Conservation (phyloP, 2,888 invertebrate species). For the Amblyjoppa proteus region DNA sequence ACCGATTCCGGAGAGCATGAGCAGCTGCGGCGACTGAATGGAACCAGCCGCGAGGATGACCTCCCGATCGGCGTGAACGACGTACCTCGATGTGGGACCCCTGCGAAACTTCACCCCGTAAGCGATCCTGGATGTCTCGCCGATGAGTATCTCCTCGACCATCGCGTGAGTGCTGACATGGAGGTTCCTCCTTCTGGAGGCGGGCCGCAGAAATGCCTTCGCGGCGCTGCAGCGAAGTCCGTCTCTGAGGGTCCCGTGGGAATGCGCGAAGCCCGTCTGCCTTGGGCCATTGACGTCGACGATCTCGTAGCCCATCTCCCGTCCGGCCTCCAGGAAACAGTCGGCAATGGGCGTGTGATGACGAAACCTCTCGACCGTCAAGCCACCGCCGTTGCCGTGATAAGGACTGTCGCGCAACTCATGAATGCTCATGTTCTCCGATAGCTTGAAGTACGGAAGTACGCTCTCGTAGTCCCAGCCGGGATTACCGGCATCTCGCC, state of each 20-base stretch:
- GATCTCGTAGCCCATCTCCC: constrained; percentile 90
- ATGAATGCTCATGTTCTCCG: constrained; percentile 91
- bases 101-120: constrained; percentile 90
- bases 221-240: constrained; percentile 94
- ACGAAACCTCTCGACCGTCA: constrained; percentile 89
- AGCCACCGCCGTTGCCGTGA: constrained; percentile 90
- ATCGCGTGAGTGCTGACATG: constrained; percentile 90
- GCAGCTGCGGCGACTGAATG: constrained; percentile 93
- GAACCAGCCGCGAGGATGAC: constrained; percentile 95
- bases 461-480: constrained; percentile 93
- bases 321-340: constrained; percentile 90
- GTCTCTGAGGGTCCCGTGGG: constrained; percentile 92
- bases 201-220: constrained; percentile 92
- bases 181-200: constrained; percentile 89
- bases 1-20: constrained; percentile 95
- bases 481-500: constrained; percentile 91
- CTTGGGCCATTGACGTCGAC: constrained; percentile 91
- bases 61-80: constrained; percentile 89
- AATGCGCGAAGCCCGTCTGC: constrained; percentile 92
- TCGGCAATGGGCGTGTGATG: constrained; percentile 90
- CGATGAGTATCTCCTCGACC: constrained; percentile 89
- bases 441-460: constrained; percentile 92
- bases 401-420: constrained; percentile 87
- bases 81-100: constrained; percentile 82
- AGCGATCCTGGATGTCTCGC: constrained; percentile 87